Evolutionary conservation across 2,888 invertebrate species (phyloP).

Genomic region (Drosophila peninsularis): DNA sequence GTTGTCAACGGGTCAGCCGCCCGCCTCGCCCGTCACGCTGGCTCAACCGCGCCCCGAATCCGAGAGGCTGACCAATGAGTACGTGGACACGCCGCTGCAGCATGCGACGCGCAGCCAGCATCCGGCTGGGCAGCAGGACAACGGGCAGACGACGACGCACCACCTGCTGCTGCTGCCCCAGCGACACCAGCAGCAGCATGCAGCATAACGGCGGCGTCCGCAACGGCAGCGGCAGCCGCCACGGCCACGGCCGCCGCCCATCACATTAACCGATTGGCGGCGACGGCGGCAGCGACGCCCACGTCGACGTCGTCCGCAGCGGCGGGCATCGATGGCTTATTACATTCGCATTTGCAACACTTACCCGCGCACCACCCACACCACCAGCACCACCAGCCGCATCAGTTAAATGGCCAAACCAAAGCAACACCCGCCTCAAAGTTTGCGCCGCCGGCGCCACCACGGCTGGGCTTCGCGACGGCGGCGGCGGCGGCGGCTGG

Average conservation of each 20-base stretch:
- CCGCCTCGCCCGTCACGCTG: conserved; percentile 85
- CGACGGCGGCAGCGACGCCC: conserved; percentile 31
- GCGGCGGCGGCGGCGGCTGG: conserved; percentile 42
- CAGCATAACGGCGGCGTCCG: conserved; percentile 81
- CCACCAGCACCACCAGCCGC: conserved; percentile 40
- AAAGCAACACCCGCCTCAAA: conserved; percentile 74
- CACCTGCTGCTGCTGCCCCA: conserved; percentile 86
- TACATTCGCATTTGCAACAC: conserved; percentile 79
- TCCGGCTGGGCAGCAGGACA: conserved; percentile 84
- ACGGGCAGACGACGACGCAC: conserved; percentile 86
- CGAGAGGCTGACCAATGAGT: conserved; percentile 95
- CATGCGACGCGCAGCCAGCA: conserved; percentile 85
- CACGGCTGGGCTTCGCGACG: conserved; percentile 44
- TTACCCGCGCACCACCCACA: conserved; percentile 50
- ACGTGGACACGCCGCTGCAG: conserved; percentile 93
- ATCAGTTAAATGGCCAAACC: conserved; percentile 64
- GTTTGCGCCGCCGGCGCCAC: conserved; percentile 50
- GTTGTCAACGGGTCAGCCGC: conserved; percentile 75
- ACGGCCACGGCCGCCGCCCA: conserved; percentile 55
- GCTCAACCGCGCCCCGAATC: conserved; percentile 92
- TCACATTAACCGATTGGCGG: conserved; percentile 64
- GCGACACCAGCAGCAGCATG: conserved; percentile 86
- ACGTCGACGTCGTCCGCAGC: conserved; percentile 31
- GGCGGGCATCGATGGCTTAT: conserved; percentile 85
- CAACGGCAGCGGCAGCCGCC: conserved; percentile 85